Evolutionary conservation across 2,888 invertebrate species (phyloP), one percentile per base, ranked within the genome.

Genomic region (Drosophila barbarae): DNA sequence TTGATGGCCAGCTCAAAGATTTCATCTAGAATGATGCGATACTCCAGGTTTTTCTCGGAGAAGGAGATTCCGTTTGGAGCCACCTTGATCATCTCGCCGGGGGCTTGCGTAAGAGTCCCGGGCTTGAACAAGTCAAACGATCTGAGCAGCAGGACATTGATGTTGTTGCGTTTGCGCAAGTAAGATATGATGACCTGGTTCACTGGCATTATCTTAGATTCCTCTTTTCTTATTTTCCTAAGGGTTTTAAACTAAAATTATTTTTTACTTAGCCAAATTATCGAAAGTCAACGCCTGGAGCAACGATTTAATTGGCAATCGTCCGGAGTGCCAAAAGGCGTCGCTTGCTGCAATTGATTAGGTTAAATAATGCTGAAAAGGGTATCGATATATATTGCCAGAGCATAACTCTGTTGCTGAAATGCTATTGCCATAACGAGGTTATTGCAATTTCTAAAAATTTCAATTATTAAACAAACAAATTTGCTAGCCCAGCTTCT

Each of bases 131-230:
- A 38, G 0, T 61, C 47, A n/a, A 55, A 35, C 3, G 73, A 61
- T 8, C 73, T 65, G 3, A 71, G 15, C 44, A 76, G 51, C 13
- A 76, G 21, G 34, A 78, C 65, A 26, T 50, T 78, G 7, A 76
- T 54, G 49, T 44, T 61, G n/a, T 57, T 72, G 26, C 18, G 23
- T 8, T 18, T 26, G 10, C 65, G 65, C 35, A 57, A 15, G 34
- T 54, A 47, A 21, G 52, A 57, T 9, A 75, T 51, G 0, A 77
- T 18, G 10, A 80, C 61, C 26, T 68, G 47, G 28, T 77, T 69
- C 30, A 76, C 12, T 9, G 77, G 65, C 81, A 76, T 75, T 10
- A 9, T 56, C 6, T 23, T 10, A 9, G 9, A 15, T 30, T 26
- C 9, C 21, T 15, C 15, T 50, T 8, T 15, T 21, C 2, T 35